phyloP scores from a whole-genome alignment of 2,113 vertebrate genomes.

The Prionailurus bengalensis region DNA sequence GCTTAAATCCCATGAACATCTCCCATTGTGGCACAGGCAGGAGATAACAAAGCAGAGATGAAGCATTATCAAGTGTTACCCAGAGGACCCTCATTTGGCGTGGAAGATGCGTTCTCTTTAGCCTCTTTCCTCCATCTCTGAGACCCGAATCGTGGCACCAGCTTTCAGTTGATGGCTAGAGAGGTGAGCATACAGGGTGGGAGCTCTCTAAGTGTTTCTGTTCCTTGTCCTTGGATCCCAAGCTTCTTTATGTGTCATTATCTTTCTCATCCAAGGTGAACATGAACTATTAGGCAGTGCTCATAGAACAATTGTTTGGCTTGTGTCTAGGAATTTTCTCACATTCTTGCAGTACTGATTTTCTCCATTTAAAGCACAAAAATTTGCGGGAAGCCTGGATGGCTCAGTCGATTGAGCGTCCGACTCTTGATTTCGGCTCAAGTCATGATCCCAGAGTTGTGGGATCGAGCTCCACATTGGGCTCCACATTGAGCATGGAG shows the following conservation, averaged over 20 bases:
- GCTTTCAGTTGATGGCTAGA: background rate
- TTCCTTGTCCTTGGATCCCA: constrained; percentile 80
- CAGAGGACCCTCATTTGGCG: background rate
- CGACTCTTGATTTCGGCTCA: too few species aligned
- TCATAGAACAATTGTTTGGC: constrained; percentile 78
- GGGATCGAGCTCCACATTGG: too few species aligned
- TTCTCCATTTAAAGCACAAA: background rate
- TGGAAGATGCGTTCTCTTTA: background rate
- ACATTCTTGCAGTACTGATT: constrained; percentile 66
- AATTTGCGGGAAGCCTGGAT: background rate
- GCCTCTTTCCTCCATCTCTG: background rate
- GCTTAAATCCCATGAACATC: constrained; percentile 4
- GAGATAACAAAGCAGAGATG: background rate
- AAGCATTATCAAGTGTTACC: background rate
- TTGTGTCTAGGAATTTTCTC: constrained; percentile 73
- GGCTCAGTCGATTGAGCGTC: too few species aligned
- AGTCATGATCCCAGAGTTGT: too few species aligned
- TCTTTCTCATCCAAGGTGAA: constrained; percentile 72
- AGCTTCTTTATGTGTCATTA: constrained; percentile 83
- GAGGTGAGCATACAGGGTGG: background rate
- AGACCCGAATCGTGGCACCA: background rate
- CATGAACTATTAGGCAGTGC: constrained; percentile 74
- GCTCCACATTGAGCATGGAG: too few species aligned
- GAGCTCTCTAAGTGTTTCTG: constrained; percentile 67
- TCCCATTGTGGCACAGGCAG: background rate